These are phyloP conservation scores for Ligdia adustata DNA, from an alignment of 2,888 invertebrate species.

Conservation along the genomic window DNA sequence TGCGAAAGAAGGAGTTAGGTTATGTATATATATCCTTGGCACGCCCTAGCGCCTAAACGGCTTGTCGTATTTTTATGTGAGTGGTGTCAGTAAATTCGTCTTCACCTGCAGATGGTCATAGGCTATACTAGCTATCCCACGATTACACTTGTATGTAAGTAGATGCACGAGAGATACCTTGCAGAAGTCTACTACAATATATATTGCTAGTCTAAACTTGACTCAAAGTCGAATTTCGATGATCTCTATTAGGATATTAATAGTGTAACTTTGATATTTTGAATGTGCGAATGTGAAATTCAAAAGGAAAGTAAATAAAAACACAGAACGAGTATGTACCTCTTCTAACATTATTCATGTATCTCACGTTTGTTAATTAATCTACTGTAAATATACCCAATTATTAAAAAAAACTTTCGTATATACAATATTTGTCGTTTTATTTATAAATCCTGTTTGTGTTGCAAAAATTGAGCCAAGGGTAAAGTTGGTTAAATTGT, in stretches of 20 bases:
- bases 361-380: constrained; percentile 82
- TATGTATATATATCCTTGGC: no score
- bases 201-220: not conserved
- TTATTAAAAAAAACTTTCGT: constrained; percentile 82
- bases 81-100: no score
- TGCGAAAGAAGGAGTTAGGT: no score
- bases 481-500: no score
- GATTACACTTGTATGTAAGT: no score
- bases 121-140: no score
- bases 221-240: constrained; percentile 44
- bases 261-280: constrained; percentile 58
- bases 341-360: constrained; percentile 73
- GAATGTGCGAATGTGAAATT: constrained; percentile 60
- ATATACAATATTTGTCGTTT: constrained; percentile 64
- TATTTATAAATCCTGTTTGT: constrained; percentile 42
- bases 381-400: constrained; percentile 83
- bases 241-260: constrained; percentile 50
- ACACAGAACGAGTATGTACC: constrained; percentile 36
- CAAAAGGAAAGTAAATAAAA: constrained; percentile 6
- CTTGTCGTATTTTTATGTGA: no score
- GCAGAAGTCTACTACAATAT: no score
- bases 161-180: no score
- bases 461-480: no score
- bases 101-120: no score
- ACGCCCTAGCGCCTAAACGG: no score